Evolutionary conservation across 1,140 invertebrate species (phyloP).

Genomic region (Caerostris extrusa): DNA sequence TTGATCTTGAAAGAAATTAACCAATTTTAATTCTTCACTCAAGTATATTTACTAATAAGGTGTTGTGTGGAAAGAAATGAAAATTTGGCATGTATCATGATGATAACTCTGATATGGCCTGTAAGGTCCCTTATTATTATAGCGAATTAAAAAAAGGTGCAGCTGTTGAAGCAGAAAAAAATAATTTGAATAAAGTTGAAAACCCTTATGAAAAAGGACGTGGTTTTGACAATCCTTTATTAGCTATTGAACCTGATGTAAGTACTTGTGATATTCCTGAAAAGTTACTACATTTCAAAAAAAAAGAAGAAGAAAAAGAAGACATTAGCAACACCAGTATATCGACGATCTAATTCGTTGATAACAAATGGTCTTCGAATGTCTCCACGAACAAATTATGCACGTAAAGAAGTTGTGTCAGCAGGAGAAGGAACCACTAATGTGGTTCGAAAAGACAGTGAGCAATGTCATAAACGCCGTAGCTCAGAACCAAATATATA

Average conservation of each 20-base stretch:
- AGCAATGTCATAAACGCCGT: slow-evolving; percentile 68
- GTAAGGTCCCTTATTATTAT: slow-evolving; percentile 78
- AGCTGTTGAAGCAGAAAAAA: slow-evolving; percentile 37
- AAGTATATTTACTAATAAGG: slow-evolving; percentile 14
- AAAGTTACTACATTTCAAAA: slow-evolving; percentile 66
- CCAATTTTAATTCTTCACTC: neutral
- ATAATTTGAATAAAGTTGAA: slow-evolving; percentile 69
- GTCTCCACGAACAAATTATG: slow-evolving; percentile 66
- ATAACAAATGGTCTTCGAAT: slow-evolving; percentile 73
- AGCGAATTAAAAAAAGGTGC: slow-evolving; percentile 76
- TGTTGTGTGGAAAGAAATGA: slow-evolving; percentile 38
- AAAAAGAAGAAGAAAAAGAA: slow-evolving; percentile 77
- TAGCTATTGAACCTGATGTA: slow-evolving; percentile 78
- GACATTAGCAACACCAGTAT: slow-evolving; percentile 42
- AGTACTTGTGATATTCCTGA: slow-evolving; percentile 65
- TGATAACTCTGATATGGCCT: slow-evolving; percentile 76
- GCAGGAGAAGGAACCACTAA: slow-evolving; percentile 26
- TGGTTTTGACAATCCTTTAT: slow-evolving; percentile 79
- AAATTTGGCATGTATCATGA: slow-evolving; percentile 75
- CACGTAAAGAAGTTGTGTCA: slow-evolving; percentile 57
- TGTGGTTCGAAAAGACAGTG: slow-evolving; percentile 29
- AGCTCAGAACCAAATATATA: slow-evolving; percentile 79
- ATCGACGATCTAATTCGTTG: slow-evolving; percentile 74
- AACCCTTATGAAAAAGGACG: slow-evolving; percentile 72
- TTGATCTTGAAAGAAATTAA: neutral